Evolutionary conservation across 2,113 vertebrate genomes (phyloP).

Genomic region (Capreolus pygargus): DNA sequence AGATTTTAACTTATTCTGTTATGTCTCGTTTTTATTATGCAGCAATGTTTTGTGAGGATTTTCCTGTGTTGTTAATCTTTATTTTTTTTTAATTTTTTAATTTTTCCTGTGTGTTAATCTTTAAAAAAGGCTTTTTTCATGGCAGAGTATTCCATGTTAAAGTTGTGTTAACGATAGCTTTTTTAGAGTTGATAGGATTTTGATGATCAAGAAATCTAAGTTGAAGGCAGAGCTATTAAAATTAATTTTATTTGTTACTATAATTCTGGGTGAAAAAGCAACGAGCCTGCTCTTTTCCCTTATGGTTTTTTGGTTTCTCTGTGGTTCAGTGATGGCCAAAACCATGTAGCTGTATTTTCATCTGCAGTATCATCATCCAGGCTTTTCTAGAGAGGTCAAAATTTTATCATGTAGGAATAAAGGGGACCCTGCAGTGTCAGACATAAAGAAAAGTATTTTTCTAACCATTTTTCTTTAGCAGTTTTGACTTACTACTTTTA

Average conservation of each 20-base stretch:
- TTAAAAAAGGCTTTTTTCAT: constrained; percentile 27
- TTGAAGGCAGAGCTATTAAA: not conserved
- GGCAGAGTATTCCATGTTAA: not conserved
- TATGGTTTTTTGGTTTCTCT: not conserved
- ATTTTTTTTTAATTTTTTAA: not conserved
- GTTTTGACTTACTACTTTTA: not conserved
- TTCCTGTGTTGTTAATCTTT: not conserved
- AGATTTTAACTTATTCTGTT: not conserved
- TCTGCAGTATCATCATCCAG: not conserved
- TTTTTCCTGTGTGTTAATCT: not conserved
- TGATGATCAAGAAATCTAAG: not conserved
- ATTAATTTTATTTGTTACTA: not conserved
- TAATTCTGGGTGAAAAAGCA: not conserved
- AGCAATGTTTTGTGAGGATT: not conserved
- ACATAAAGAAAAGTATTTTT: not conserved
- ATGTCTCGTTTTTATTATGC: not conserved
- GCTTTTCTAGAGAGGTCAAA: not conserved
- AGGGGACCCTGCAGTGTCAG: not conserved
- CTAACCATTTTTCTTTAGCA: not conserved
- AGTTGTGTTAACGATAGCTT: not conserved
- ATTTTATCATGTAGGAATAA: not conserved
- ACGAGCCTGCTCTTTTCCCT: not conserved
- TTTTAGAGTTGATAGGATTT: not conserved
- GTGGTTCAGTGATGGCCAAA: not conserved
- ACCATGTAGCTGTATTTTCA: not conserved